A percentile compares a stretch with the other conserved stretches of the same genome.
These are phyloP conservation scores for Lanius collurio DNA, from an alignment of 2,113 vertebrate genomes.

Conservation along the genomic window DNA sequence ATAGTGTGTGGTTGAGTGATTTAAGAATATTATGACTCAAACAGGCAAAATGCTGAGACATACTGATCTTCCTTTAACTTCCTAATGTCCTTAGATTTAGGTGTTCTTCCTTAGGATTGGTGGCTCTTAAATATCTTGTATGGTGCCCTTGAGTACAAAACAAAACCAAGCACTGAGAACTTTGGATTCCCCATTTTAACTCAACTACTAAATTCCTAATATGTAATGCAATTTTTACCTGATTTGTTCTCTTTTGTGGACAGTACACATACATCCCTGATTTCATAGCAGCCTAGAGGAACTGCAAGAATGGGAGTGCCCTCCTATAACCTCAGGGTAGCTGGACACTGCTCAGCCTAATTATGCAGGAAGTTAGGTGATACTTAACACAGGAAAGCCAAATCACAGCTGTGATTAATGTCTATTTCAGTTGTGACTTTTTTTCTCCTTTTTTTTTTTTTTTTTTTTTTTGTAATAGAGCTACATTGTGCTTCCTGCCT, in stretches of 20 bases:
- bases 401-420: neutral
- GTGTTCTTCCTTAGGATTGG: neutral
- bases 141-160: neutral
- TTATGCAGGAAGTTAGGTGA: neutral
- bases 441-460: neutral
- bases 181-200: neutral
- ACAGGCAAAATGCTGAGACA: neutral
- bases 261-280: neutral
- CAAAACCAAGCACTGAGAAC: neutral
- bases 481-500: neutral
- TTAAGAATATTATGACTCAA: neutral
- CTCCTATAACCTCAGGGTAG: neutral
- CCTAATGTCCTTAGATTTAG: neutral
- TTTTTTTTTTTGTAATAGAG: neutral
- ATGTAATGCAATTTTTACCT: neutral
- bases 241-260: neutral
- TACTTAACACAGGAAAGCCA: neutral
- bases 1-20: neutral
- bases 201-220: neutral
- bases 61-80: neutral
- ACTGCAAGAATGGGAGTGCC: neutral
- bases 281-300: neutral
- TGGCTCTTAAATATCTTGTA: neutral
- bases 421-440: neutral
- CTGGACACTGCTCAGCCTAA: neutral